phyloP scores from a whole-genome alignment of 2,113 vertebrate species.

The Etheostoma cragini region DNA sequence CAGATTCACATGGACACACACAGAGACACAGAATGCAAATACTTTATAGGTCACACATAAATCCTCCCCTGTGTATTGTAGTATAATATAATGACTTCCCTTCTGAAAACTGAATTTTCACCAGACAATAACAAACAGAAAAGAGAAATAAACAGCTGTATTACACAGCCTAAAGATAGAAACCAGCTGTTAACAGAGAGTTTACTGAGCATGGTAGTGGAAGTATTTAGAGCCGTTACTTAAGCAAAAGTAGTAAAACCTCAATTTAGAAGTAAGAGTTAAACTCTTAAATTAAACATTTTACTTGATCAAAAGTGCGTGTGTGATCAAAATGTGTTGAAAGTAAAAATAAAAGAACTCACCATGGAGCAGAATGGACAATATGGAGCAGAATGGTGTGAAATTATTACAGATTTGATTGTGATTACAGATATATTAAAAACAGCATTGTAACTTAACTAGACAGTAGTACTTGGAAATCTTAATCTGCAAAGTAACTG shows the following conservation, averaged over 20 bases:
- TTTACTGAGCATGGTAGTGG: not conserved
- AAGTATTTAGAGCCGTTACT: not conserved
- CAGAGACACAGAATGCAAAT: conserved; percentile 38
- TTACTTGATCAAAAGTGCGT: not conserved
- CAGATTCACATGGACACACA: not conserved
- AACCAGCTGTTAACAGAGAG: not conserved
- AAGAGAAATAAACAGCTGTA: conserved; percentile 25
- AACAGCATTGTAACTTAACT: not conserved
- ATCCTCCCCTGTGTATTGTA: conserved; percentile 24
- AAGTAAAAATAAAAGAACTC: not conserved
- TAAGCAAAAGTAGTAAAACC: not conserved
- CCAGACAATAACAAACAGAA: conserved; percentile 15
- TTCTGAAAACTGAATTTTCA: conserved; percentile 23
- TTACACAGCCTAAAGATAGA: not conserved
- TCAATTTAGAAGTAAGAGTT: not conserved
- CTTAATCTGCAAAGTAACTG: not conserved
- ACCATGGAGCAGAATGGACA: not conserved
- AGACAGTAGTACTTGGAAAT: not conserved
- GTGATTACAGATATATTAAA: not conserved
- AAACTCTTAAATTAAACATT: not conserved
- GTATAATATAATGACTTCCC: conserved; percentile 41
- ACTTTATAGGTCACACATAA: conserved; percentile 32
- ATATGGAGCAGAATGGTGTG: not conserved
- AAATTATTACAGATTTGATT: not conserved
- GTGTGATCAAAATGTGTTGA: not conserved